Base-by-base conservation (phyloP, 2,888 invertebrate species). In the Acrobasis suavella region DNA sequence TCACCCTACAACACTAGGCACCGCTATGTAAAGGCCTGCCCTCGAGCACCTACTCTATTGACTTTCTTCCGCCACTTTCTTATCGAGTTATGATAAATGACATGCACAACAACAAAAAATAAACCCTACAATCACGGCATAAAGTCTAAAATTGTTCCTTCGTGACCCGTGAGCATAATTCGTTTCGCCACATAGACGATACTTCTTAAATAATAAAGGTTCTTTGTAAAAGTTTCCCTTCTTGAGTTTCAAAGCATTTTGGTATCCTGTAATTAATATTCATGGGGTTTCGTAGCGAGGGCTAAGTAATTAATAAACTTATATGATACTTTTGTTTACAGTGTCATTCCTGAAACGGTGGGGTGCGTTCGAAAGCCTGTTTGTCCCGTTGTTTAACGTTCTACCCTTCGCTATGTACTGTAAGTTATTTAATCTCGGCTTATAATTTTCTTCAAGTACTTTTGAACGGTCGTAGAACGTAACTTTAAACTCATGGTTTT, bases 311-410 rank as follows among this genome's bases (percentile, higher is more conserved):
- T 92, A 92, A 92, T 92, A 91, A 92, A 91, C 91, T 92, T 92
- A 91, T 92, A 91, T 91, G 91, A 91, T 91, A 91, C 91, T 92
- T 92, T 91, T 92, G 91, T 91, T 90, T 91, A 90, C 89, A 89
- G 87, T 91, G 90, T 91, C 90, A 89, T 85, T 87, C 73, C 81
- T 85, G 86, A 86, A 86, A 83, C 80, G 83, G 75, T 75, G 77
- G 83, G 83, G 80, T 76, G 77, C 73, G 75, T 76, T 74, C 70
- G 66, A 67, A 72, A 76, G 67, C 67, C 67, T 70, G 70, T 68
- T 67, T 62, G 62, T 64, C 62, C 59, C 62, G 46, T 58, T 67
- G 65, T 66, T 62, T 64, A 62, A 66, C 62, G 65, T 66, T 65
- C 65, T 65, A 55, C 62, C 64, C 64, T n/a, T 62, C 62, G 55